A percentile compares a stretch with the other conserved stretches of the same genome.
phyloP scores from a whole-genome alignment of 2,888 invertebrate species.

The Hydrotaea diabolus region DNA sequence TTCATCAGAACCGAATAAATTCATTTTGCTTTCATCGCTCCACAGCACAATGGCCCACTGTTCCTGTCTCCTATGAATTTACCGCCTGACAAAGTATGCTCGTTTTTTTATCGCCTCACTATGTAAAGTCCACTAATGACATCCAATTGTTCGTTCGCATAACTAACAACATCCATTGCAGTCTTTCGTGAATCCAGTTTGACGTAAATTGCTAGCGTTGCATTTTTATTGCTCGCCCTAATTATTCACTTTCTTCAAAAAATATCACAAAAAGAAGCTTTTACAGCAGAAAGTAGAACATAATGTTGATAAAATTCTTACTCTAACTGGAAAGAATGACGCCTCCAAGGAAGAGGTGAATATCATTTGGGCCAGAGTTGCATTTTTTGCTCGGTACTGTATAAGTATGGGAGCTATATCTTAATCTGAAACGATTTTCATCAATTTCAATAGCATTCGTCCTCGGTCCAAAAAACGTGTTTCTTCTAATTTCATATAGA shows the following conservation, averaged over 20 bases:
- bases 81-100: constrained; percentile 9
- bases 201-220: background rate
- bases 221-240: too few species aligned
- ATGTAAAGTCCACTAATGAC: background rate
- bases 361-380: too few species aligned
- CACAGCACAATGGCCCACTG: constrained; percentile 28
- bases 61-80: background rate
- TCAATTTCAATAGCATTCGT: too few species aligned
- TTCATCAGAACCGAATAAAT: constrained; percentile 12
- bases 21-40: constrained; percentile 29
- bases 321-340: constrained; percentile 27
- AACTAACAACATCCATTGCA: constrained; percentile 11
- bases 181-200: background rate
- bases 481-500: too few species aligned
- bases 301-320: background rate
- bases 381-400: too few species aligned
- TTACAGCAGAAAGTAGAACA: too few species aligned
- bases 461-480: too few species aligned
- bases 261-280: too few species aligned
- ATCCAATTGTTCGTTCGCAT: background rate
- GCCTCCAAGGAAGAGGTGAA: background rate
- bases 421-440: too few species aligned
- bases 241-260: background rate
- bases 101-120: background rate
- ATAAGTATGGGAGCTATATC: too few species aligned